Evolutionary conservation across 2,797 vertebrate genomes (phyloP).

Genomic region (Dendrocincla tyrannina): DNA sequence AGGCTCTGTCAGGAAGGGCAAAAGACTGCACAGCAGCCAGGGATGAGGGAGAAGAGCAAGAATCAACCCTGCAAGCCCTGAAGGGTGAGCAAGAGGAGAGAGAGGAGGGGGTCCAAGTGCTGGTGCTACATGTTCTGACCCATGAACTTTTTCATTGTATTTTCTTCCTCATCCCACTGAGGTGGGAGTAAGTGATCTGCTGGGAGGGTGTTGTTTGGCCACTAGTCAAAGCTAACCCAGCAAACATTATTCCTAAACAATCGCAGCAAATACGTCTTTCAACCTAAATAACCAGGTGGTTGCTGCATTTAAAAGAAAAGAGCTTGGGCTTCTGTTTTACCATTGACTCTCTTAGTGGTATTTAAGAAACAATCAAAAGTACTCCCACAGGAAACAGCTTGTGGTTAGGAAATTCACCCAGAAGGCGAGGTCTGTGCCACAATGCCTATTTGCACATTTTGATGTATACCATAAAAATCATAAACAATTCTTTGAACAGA

Average conservation of each 20-base stretch:
- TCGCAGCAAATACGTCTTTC: neutral
- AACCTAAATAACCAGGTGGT: neutral
- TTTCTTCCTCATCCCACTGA: neutral
- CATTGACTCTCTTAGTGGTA: neutral
- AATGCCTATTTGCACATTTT: neutral
- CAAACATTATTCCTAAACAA: neutral
- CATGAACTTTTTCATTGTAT: neutral
- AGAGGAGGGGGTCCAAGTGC: neutral
- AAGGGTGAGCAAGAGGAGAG: neutral
- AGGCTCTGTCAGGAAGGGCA: neutral
- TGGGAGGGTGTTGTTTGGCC: neutral
- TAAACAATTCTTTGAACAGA: neutral
- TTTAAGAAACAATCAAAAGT: neutral
- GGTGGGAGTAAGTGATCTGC: neutral
- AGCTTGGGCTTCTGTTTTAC: neutral
- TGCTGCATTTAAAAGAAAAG: neutral
- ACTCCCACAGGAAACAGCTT: neutral
- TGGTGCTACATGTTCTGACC: neutral
- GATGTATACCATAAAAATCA: neutral
- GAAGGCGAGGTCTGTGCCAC: neutral
- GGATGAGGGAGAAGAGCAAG: neutral
- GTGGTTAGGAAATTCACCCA: neutral
- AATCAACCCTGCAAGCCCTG: accelerated
- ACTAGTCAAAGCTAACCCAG: neutral
- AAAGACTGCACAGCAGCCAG: accelerated